Base-by-base conservation (phyloP, 2,113 vertebrate species). In the Kryptolebias marmoratus region DNA sequence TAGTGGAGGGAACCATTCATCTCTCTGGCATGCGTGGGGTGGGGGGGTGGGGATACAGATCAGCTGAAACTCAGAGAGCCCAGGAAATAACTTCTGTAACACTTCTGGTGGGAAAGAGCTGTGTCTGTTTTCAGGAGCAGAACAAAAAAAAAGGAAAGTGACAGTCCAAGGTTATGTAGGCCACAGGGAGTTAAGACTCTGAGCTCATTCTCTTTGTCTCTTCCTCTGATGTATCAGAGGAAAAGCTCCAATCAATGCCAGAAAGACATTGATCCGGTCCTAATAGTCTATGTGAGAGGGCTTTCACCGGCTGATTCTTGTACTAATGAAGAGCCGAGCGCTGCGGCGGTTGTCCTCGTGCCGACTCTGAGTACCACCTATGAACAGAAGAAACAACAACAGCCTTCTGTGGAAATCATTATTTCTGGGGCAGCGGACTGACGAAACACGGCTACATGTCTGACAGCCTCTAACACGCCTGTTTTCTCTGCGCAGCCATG, bases 1-100 rank as follows among this genome's bases (percentile, higher is more conserved):
- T 91, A 92, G 81, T 49, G 16, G 49, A 30, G 61, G 0, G 3
- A 64, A 68, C 68, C 80, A 76, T 75, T 91, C 80, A 88, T 92
- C 86, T 88, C 58, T 53, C 65, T 83, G 90, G 83, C 81, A 85
- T 80, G 84, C 27, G 57, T 31, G 42, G 56, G 57, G 44, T 4
- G n/a, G 64, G 60, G 50, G 22, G 22, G 22, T 22, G 22, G 22
- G 22, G 22, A 22, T 22, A 55, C 64, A 71, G 47, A 62, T 65
- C 71, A 54, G 64, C 53, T 64, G 3, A 22, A 22, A 22, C 22
- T 22, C 22, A 22, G 22, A 22, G 22, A 5, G 14, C 36, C 1
- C 16, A 1, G 54, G 30, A 74, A 28, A 36, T 45, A 31, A 11
- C 45, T 58, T 42, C n/a, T 18, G 0, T n/a, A 27, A 16, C 28